phyloP scores from a whole-genome alignment of 53 echinoderm and acorn worm genomes.

The Holothuria scabra region DNA sequence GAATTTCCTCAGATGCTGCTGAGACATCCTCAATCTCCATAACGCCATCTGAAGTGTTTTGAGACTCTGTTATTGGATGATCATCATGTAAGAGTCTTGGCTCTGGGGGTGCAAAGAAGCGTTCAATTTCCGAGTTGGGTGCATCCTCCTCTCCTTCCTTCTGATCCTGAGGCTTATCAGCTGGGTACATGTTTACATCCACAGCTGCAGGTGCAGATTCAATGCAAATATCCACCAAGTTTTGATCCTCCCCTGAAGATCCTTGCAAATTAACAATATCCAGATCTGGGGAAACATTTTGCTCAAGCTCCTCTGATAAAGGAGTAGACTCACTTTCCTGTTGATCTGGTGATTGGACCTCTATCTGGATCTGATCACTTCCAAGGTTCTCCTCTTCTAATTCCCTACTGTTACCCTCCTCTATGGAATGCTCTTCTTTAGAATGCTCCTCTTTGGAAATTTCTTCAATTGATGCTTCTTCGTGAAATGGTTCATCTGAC shows the following conservation, averaged over 20 bases:
- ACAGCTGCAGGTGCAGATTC: constrained; percentile 41
- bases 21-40: constrained; percentile 50
- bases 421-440: constrained; percentile 40
- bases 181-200: constrained; percentile 31
- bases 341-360: constrained; percentile 25
- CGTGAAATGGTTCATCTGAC: neutral
- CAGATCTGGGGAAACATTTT: constrained; percentile 11
- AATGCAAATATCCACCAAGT: constrained; percentile 26
- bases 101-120: constrained; percentile 35
- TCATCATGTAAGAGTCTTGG: constrained; percentile 36
- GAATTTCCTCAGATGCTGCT: constrained; percentile 46
- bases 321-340: neutral
- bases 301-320: constrained; percentile 21
- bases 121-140: constrained; percentile 36
- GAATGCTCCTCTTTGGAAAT: constrained; percentile 16
- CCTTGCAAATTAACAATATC: neutral
- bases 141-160: constrained; percentile 31
- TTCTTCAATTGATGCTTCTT: constrained; percentile 10
- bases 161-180: neutral
- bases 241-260: constrained; percentile 28
- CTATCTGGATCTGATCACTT: constrained; percentile 29
- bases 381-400: constrained; percentile 12
- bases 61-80: constrained; percentile 49
- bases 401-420: constrained; percentile 19
- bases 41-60: constrained; percentile 48